Percentiles rank a stretch among this genome's conserved stretches.
Conservation (phyloP, 2,113 vertebrate species). For the Phaethornis superciliosus region DNA sequence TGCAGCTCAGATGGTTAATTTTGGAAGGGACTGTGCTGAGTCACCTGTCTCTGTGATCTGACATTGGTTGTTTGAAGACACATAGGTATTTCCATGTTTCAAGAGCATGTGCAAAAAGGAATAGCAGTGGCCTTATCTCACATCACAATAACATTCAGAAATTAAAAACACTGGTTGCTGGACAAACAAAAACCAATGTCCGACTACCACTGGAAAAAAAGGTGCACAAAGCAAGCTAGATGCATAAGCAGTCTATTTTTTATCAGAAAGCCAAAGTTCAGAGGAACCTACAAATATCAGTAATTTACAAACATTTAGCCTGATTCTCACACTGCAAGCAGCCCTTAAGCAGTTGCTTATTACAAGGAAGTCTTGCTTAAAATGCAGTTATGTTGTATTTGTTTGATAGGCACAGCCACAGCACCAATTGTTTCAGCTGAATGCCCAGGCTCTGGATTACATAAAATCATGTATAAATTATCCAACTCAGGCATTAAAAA, state of each 20-base stretch:
- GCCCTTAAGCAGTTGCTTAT: background rate
- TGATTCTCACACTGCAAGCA: background rate
- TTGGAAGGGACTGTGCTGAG: background rate
- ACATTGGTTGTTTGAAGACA: background rate
- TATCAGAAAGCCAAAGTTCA: background rate
- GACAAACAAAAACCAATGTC: background rate
- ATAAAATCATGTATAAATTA: background rate
- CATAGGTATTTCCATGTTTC: background rate
- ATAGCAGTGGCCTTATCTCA: background rate
- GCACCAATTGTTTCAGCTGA: background rate
- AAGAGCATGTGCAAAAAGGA: background rate
- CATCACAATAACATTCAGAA: background rate
- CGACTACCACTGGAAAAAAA: background rate
- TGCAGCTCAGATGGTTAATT: background rate
- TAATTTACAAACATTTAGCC: background rate
- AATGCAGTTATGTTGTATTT: background rate
- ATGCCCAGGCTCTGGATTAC: background rate
- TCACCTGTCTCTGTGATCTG: background rate
- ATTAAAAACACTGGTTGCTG: background rate
- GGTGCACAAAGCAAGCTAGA: background rate
- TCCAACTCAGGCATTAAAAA: background rate
- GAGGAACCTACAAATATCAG: background rate
- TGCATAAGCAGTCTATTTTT: background rate
- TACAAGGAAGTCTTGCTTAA: background rate
- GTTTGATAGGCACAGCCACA: background rate